phyloP scores from a whole-genome alignment of 2,797 vertebrate species.

The Okamejei kenojei region DNA sequence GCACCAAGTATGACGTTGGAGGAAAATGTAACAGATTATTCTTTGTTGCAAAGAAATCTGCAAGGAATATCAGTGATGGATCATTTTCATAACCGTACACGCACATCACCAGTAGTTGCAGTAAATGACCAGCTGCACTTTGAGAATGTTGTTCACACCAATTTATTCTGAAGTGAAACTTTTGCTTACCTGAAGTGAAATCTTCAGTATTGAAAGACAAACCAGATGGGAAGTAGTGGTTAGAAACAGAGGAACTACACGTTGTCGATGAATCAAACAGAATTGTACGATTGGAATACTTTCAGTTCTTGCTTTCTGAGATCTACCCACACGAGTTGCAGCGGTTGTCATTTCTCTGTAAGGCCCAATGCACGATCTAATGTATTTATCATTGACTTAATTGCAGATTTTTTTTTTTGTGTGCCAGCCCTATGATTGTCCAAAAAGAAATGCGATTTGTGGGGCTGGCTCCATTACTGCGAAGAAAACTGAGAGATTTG shows the following conservation, averaged over 20 bases:
- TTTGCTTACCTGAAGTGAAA: conserved; percentile 13
- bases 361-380: neutral
- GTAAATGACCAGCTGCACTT: neutral
- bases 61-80: neutral
- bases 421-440: neutral
- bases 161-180: conserved; percentile 16
- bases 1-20: neutral
- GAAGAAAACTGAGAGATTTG: neutral
- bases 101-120: neutral
- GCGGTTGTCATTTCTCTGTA: neutral
- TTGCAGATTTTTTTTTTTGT: neutral
- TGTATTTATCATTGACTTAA: neutral
- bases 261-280: neutral
- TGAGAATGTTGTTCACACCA: neutral
- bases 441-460: neutral
- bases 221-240: neutral
- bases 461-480: neutral
- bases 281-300: neutral
- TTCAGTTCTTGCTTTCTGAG: neutral
- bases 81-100: neutral
- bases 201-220: neutral
- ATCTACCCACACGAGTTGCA: neutral
- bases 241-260: neutral
- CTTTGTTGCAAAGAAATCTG: neutral
- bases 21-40: neutral